Conservation (phyloP, 2,113 vertebrate species). For the Pithys albifrons region DNA sequence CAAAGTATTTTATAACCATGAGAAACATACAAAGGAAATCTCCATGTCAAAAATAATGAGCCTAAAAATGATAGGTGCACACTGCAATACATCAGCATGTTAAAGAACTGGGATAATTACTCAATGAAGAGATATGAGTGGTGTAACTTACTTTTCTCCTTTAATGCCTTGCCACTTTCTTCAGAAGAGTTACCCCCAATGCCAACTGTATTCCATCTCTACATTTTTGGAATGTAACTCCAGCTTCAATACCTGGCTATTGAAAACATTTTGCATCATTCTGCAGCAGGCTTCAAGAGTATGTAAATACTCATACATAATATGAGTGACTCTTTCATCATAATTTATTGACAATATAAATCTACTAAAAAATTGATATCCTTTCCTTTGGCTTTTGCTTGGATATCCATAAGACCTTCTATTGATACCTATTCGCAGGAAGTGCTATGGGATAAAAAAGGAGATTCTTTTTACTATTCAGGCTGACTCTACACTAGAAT, state of each 20-base stretch:
- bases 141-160: not conserved
- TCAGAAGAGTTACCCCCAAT: not conserved
- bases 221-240: not conserved
- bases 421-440: not conserved
- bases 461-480: not conserved
- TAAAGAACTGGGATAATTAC: not conserved
- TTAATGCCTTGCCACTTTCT: not conserved
- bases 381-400: not conserved
- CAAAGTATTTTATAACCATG: not conserved
- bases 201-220: not conserved
- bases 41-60: not conserved
- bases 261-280: not conserved
- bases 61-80: not conserved
- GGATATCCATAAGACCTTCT: not conserved
- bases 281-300: not conserved
- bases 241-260: not conserved
- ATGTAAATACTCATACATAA: not conserved
- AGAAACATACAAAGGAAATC: not conserved
- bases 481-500: not conserved
- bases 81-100: not conserved
- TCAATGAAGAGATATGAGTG: not conserved
- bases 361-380: not conserved
- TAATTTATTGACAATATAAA: not conserved
- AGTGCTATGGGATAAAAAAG: not conserved
- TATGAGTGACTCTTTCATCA: not conserved